phyloP scores from a whole-genome alignment of 2,797 vertebrate species.

The Cynopterus sphinx region DNA sequence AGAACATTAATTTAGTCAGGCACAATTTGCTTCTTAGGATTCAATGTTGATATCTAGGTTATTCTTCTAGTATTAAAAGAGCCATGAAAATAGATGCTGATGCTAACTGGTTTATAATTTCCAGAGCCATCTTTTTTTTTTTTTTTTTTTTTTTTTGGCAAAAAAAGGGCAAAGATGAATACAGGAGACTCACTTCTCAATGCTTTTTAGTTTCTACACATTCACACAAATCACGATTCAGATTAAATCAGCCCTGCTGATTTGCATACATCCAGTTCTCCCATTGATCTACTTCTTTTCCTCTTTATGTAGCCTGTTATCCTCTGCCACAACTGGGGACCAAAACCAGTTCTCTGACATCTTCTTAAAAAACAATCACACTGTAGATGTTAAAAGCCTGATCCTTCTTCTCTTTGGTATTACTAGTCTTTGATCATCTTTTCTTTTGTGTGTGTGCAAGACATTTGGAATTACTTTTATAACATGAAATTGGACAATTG shows the following conservation, averaged over 20 bases:
- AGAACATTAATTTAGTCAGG: neutral
- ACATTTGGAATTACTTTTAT: conserved; percentile 34
- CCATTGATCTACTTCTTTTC: conserved; percentile 9
- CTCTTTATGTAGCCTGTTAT: neutral
- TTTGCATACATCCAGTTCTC: neutral
- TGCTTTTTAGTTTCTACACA: neutral
- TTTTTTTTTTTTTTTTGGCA: neutral
- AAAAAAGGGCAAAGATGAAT: neutral
- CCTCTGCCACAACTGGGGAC: neutral
- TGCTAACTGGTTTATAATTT: neutral
- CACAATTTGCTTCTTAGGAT: neutral
- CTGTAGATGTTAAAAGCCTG: conserved; percentile 4
- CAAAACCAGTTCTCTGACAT: conserved; percentile 35
- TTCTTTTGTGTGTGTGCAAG: neutral
- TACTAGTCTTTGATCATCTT: neutral
- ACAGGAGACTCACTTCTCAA: neutral
- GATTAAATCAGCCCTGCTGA: neutral
- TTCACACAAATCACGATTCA: neutral
- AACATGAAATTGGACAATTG: neutral
- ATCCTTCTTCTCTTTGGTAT: neutral
- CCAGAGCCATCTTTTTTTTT: neutral
- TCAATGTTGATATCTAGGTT: neutral
- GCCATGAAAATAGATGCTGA: neutral
- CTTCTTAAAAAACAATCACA: conserved; percentile 19
- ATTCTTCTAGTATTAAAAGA: conserved; percentile 30